A percentile compares a stretch with the other conserved stretches of the same genome.
phyloP scores from a whole-genome alignment of 2,888 invertebrate species.

The Eupithecia subfuscata region DNA sequence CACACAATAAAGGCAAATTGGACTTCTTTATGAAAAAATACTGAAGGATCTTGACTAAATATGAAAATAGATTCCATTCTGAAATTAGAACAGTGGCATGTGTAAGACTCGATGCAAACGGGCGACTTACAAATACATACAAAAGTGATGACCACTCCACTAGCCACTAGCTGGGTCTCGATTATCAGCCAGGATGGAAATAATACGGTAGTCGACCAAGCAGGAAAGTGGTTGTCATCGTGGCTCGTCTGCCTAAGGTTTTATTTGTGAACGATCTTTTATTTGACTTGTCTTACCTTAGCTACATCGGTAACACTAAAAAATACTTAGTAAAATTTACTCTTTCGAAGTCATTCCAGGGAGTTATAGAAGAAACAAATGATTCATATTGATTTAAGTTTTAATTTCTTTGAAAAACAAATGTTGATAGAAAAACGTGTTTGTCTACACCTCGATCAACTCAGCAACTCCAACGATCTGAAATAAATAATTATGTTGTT shows the following conservation, averaged over 20 bases:
- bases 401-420: constrained; percentile 16
- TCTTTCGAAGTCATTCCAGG: neutral
- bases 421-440: constrained; percentile 19
- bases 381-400: neutral
- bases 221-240: neutral
- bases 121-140: neutral
- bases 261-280: neutral
- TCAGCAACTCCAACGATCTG: constrained; percentile 41
- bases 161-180: neutral
- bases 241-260: constrained; percentile 4
- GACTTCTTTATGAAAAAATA: constrained; percentile 2
- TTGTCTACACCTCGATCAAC: neutral
- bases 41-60: neutral
- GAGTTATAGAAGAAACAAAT: neutral
- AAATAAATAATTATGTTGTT: constrained; percentile 11
- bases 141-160: neutral
- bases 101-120: neutral
- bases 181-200: neutral
- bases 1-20: neutral
- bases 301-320: too few species aligned
- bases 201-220: neutral
- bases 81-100: neutral
- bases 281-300: too few species aligned
- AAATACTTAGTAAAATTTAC: too few species aligned
- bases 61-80: neutral